Conservation (phyloP, 2,113 vertebrate species). For the Nerophis lumbriciformis region DNA sequence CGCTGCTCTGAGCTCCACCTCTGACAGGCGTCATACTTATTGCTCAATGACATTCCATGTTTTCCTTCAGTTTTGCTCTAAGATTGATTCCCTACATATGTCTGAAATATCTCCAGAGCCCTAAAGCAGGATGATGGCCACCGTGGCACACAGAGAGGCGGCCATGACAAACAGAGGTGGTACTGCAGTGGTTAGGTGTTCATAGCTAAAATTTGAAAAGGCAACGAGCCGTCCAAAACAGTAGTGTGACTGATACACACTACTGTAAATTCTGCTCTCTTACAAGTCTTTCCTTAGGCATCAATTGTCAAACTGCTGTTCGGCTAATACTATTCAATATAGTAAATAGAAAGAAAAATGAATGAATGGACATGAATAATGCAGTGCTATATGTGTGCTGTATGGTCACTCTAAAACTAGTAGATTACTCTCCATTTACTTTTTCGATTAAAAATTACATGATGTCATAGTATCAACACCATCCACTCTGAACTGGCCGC, state of each 20-base stretch:
- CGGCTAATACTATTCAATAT: neutral
- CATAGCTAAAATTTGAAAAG: neutral
- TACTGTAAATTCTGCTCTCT: neutral
- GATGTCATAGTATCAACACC: too few species aligned
- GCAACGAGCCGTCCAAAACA: neutral
- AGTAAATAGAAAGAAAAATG: neutral
- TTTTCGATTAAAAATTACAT: too few species aligned
- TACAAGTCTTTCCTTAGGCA: neutral
- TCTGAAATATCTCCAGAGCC: constrained; percentile 88
- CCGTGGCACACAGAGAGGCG: constrained; percentile 65
- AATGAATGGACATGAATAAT: too few species aligned
- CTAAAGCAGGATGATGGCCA: constrained; percentile 76
- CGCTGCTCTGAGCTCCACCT: constrained; percentile 85
- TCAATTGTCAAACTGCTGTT: neutral
- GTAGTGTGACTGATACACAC: neutral
- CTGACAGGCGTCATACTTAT: constrained; percentile 85
- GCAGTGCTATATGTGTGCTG: too few species aligned
- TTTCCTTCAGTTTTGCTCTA: constrained; percentile 90
- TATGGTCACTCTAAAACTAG: too few species aligned
- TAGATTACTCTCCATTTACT: too few species aligned
- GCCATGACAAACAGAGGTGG: constrained; percentile 7
- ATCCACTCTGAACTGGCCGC: too few species aligned
- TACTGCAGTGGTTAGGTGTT: neutral
- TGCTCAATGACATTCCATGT: constrained; percentile 93
- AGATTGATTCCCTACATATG: constrained; percentile 86